Percentiles rank a stretch among this genome's conserved stretches.
phyloP scores from a whole-genome alignment of 2,888 invertebrate genomes.

The Sinotaia quadrata region DNA sequence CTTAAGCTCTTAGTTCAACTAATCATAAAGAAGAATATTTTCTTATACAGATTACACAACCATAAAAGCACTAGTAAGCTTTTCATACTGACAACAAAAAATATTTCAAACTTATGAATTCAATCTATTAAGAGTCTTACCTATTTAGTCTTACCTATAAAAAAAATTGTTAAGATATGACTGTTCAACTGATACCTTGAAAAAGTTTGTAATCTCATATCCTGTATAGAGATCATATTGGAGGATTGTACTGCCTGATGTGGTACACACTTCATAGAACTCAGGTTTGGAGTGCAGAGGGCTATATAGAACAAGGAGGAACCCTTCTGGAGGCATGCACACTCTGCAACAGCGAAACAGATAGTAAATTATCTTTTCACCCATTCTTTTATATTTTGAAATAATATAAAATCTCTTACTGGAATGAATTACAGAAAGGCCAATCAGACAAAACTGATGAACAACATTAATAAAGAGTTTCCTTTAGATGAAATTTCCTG shows the following conservation, averaged over 20 bases:
- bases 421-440: too few species aligned
- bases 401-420: too few species aligned
- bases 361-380: too few species aligned
- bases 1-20: neutral
- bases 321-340: slow-evolving; percentile 66
- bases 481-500: too few species aligned
- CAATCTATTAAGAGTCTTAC: too few species aligned
- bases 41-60: neutral
- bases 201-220: slow-evolving; percentile 62
- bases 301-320: slow-evolving; percentile 67
- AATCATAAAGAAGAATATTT: neutral
- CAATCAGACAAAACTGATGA: slow-evolving; percentile 1
- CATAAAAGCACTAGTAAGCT: neutral
- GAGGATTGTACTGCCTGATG: slow-evolving; percentile 47
- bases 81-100: neutral
- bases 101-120: too few species aligned
- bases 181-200: slow-evolving; percentile 58
- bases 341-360: slow-evolving; percentile 64
- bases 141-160: too few species aligned
- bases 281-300: slow-evolving; percentile 65
- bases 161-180: too few species aligned
- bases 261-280: slow-evolving; percentile 64
- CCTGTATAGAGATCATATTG: slow-evolving; percentile 60
- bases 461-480: neutral
- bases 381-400: neutral